phyloP scores from a whole-genome alignment of 2,113 vertebrate species.

The Xiphophorus hellerii region DNA sequence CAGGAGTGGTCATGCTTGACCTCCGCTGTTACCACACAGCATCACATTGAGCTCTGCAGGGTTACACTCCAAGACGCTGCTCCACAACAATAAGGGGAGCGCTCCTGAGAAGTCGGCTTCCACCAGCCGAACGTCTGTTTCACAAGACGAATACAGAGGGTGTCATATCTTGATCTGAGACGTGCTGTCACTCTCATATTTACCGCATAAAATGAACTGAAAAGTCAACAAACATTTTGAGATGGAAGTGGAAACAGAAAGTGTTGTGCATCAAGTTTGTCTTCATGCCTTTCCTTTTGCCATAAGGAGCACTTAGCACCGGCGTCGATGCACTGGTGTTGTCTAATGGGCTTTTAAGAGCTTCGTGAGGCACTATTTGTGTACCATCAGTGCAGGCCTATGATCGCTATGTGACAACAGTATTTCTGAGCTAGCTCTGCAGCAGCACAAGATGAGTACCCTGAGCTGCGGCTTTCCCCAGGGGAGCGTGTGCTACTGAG shows the following conservation, averaged over 20 bases:
- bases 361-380: constrained; percentile 76
- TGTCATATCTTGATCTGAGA: constrained; percentile 67
- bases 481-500: constrained; percentile 69
- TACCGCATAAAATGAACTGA: constrained; percentile 65
- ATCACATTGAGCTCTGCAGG: constrained; percentile 19
- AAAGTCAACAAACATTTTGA: constrained; percentile 77
- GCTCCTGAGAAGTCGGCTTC: constrained; percentile 41
- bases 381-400: constrained; percentile 71
- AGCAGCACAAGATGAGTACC: constrained; percentile 64
- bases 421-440: constrained; percentile 68
- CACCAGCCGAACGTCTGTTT: constrained; percentile 52
- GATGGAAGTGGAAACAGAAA: constrained; percentile 58
- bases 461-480: constrained; percentile 66
- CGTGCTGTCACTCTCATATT: constrained; percentile 66
- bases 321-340: constrained; percentile 66
- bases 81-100: constrained; percentile 27
- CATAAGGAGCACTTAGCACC: constrained; percentile 77
- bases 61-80: constrained; percentile 14
- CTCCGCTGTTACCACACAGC: constrained; percentile 24
- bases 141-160: constrained; percentile 41
- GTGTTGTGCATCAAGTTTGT: constrained; percentile 67
- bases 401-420: constrained; percentile 78
- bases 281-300: constrained; percentile 71
- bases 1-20: constrained; percentile 60
- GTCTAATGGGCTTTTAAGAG: constrained; percentile 81